Evolutionary conservation across 2,888 invertebrate species (phyloP).

Genomic region (Apeira syringaria): DNA sequence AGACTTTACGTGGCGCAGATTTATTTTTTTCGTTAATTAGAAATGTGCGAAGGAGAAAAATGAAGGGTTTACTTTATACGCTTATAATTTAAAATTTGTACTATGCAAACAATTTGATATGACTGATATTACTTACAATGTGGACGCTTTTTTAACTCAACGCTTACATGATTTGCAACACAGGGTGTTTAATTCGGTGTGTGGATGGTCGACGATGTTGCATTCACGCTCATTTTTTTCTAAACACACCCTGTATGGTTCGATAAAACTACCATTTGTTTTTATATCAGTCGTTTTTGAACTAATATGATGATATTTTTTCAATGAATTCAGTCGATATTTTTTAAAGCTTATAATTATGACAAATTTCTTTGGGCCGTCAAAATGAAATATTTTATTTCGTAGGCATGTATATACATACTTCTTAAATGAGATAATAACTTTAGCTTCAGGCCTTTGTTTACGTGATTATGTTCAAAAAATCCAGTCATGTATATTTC

Average conservation of each 20-base stretch:
- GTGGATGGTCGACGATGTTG: slow-evolving; percentile 22
- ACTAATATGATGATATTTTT: slow-evolving; percentile 27
- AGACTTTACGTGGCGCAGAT: too few species aligned
- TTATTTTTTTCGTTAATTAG: too few species aligned
- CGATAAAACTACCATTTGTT: slow-evolving; percentile 14
- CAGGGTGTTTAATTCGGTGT: slow-evolving; percentile 25
- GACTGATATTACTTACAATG: slow-evolving; percentile 48
- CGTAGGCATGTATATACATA: too few species aligned
- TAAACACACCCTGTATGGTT: slow-evolving; percentile 27
- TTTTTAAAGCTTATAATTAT: slow-evolving; percentile 18
- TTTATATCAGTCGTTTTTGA: slow-evolving; percentile 28
- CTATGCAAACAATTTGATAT: slow-evolving; percentile 58
- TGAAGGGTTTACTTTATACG: too few species aligned
- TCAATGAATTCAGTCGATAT: slow-evolving; percentile 31
- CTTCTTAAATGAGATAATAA: too few species aligned
- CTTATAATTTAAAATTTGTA: too few species aligned
- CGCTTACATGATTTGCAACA: slow-evolving; percentile 19
- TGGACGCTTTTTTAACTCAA: slow-evolving; percentile 30
- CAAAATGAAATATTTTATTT: too few species aligned
- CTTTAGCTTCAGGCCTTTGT: too few species aligned
- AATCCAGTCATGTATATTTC: too few species aligned
- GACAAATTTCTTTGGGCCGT: not conserved
- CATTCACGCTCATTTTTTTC: slow-evolving; percentile 19
- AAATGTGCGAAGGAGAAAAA: too few species aligned
- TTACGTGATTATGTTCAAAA: too few species aligned